These are phyloP conservation scores for Rhodophaea formosa DNA, from an alignment of 2,888 invertebrate genomes.

Conservation along the genomic window DNA sequence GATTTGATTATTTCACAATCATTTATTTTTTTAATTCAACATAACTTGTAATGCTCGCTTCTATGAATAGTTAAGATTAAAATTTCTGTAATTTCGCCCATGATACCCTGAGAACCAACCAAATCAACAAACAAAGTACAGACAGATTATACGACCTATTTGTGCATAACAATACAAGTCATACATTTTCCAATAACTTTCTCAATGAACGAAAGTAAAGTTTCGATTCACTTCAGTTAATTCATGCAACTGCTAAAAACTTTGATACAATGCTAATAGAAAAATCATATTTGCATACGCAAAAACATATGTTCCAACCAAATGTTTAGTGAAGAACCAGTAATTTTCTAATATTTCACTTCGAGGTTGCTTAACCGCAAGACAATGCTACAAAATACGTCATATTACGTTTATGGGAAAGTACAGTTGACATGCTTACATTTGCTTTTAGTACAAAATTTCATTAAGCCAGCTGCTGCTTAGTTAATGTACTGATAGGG, in stretches of 20 bases:
- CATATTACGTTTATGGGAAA: constrained; percentile 8
- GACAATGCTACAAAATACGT: constrained; percentile 9
- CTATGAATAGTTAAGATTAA: too few species aligned
- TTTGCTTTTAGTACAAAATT: background rate
- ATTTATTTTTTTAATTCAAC: too few species aligned
- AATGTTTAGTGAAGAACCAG: constrained; percentile 9
- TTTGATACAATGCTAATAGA: constrained; percentile 15
- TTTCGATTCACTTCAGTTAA: constrained; percentile 37
- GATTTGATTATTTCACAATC: too few species aligned
- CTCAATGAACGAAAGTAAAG: constrained; percentile 46
- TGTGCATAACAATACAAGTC: constrained; percentile 39
- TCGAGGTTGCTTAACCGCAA: constrained; percentile 7
- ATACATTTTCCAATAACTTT: constrained; percentile 48
- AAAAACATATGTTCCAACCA: constrained; percentile 10
- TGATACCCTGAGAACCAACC: background rate
- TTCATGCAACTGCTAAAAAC: constrained; percentile 13
- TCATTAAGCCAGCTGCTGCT: background rate
- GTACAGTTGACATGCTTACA: background rate
- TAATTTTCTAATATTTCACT: constrained; percentile 12
- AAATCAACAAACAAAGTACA: background rate
- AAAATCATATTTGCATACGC: constrained; percentile 20
- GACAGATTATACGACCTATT: constrained; percentile 30
- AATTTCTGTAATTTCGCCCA: background rate
- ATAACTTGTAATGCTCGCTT: too few species aligned
- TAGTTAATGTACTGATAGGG: too few species aligned